Evolutionary conservation across 2,113 vertebrate genomes (phyloP), one percentile per base, ranked within the genome.

Genomic region (Rhinopomastus cyanomelas): DNA sequence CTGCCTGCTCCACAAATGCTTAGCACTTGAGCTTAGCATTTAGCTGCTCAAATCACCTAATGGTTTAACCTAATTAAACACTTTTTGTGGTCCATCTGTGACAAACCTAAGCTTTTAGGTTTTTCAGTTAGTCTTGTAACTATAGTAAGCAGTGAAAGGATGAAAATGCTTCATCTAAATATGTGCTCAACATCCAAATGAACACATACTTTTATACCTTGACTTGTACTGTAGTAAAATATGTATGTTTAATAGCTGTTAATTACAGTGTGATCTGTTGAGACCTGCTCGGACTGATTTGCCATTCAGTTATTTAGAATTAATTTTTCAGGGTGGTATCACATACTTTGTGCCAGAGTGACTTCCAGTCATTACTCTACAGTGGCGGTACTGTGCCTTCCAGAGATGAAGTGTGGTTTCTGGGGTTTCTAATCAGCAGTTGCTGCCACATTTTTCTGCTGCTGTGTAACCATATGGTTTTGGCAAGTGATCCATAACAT

Each of bases 291-390:
- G 81, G 81, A 86, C 73, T 86, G 69, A 88, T 88, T 61, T 51
- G 82, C 39, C 2, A 48, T 71, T 95, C 49, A 95, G 29, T 95
- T 94, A 95, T 93, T 94, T 87, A 93, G 72, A 67, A 67, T 49
- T 87, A 17, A 68, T 94, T 89, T 93, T 42, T 95, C 83, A 88
- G 85, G 81, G 57, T 67, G 77, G 39, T 64, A 60, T 71, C 25
- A 44, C 14, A 8, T 76, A 65, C 25, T 95, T 89, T 5, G 2
- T 68, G 23, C 61, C 25, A 19, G 46, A 64, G 32, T 60, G 29
- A 46, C 17, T 64, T 56, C 30, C 27, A 62, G 37, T 76, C 64
- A 27, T 68, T 61, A 19, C 52, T 77, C 29, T 4, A 1, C 3
- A 25, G 19, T 46, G 34, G 32, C 46, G 32, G 19, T 36, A 72